These are phyloP conservation scores for Clusia tigrina DNA, from an alignment of 2,888 invertebrate genomes.

Conservation along the genomic window DNA sequence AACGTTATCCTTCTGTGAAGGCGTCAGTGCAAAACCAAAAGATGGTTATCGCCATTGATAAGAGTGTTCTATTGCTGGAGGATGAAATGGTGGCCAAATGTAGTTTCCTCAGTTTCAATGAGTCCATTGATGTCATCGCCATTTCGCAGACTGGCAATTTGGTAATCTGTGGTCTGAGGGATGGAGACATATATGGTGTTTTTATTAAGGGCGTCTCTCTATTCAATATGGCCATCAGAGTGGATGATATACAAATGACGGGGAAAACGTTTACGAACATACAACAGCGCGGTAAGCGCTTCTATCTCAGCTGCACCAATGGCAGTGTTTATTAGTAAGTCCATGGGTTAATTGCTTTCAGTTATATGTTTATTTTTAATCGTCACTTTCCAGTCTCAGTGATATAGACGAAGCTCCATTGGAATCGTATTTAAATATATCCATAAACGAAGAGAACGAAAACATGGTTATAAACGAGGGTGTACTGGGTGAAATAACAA, in stretches of 20 bases:
- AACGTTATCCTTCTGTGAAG: constrained; percentile 51
- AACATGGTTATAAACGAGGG: constrained; percentile 46
- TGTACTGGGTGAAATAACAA: constrained; percentile 48
- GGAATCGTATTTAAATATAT: constrained; percentile 46
- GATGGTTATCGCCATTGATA: constrained; percentile 60
- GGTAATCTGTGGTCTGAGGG: constrained; percentile 57
- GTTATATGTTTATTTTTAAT: neutral
- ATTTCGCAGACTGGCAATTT: constrained; percentile 59
- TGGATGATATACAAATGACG: constrained; percentile 50
- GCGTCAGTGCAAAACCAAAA: constrained; percentile 58
- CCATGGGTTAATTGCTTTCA: neutral
- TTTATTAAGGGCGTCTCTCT: constrained; percentile 57
- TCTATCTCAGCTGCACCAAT: constrained; percentile 55
- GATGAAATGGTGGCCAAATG: constrained; percentile 60
- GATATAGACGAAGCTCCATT: constrained; percentile 56
- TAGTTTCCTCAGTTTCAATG: constrained; percentile 54
- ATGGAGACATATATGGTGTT: constrained; percentile 62
- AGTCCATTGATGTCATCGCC: constrained; percentile 55
- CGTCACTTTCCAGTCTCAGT: constrained; percentile 41
- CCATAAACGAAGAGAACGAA: constrained; percentile 52
- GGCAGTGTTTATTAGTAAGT: constrained; percentile 59
- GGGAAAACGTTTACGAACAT: constrained; percentile 53
- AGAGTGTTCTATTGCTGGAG: constrained; percentile 56
- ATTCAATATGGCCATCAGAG: constrained; percentile 54
- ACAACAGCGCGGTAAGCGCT: constrained; percentile 46